Percentiles rank a stretch among this genome's conserved stretches.
These are phyloP conservation scores for Microctenopoma stevenorrisi DNA, from an alignment of 2,797 vertebrate species.

Conservation along the genomic window DNA sequence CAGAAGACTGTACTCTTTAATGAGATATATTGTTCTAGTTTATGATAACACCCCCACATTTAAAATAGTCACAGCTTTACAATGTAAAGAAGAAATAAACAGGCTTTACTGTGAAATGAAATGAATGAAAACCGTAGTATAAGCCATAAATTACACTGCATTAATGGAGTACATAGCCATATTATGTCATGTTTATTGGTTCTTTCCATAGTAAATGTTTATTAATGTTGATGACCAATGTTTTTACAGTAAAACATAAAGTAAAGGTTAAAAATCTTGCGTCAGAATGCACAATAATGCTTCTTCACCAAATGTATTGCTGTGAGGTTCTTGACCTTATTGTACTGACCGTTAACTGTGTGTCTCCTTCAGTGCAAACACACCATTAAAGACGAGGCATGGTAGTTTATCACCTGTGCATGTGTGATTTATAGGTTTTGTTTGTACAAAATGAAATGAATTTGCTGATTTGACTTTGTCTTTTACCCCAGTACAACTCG, in stretches of 20 bases:
- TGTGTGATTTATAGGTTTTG: conserved; percentile 36
- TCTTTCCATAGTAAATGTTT: conserved; percentile 54
- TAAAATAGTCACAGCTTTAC: conserved; percentile 33
- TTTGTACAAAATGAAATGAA: conserved; percentile 11
- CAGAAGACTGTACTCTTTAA: conserved; percentile 21
- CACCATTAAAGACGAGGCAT: conserved; percentile 66
- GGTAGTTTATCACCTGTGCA: conserved; percentile 46
- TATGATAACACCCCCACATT: conserved; percentile 15
- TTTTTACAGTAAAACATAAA: conserved; percentile 38
- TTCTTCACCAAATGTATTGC: conserved; percentile 43
- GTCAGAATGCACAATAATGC: conserved; percentile 71
- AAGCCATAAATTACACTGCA: conserved; percentile 72
- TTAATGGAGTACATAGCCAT: conserved; percentile 67
- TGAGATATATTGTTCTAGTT: conserved; percentile 19
- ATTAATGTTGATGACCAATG: conserved; percentile 21
- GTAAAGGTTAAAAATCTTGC: conserved; percentile 56
- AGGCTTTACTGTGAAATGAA: conserved; percentile 46
- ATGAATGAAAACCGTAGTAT: conserved; percentile 33
- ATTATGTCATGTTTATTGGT: conserved; percentile 48
- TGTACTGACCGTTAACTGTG: conserved; percentile 41
- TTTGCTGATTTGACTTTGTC: neutral
- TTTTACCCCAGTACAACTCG: neutral
- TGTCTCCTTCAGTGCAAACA: conserved; percentile 40
- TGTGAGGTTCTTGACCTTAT: conserved; percentile 40
- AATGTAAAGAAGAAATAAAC: conserved; percentile 30